Evolutionary conservation across 2,888 invertebrate genomes (phyloP).

Genomic region (Acleris holmiana): DNA sequence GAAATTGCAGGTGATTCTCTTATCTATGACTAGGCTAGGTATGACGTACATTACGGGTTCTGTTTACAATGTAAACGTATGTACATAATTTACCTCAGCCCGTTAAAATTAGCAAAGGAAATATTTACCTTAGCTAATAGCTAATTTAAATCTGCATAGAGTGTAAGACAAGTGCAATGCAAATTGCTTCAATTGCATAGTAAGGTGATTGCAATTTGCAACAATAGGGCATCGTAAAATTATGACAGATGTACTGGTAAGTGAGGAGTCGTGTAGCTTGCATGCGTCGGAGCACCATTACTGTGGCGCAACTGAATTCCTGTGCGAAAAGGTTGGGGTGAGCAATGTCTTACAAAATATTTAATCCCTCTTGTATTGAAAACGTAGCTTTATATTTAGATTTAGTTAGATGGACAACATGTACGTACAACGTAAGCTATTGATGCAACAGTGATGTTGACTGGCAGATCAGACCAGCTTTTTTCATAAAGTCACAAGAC

Average conservation of each 20-base stretch:
- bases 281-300: conserved; percentile 40
- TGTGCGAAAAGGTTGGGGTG: conserved; percentile 59
- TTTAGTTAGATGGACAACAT: too few relatives aligned
- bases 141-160: conserved; percentile 3
- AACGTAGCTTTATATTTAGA: neutral
- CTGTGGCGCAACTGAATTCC: conserved; percentile 55
- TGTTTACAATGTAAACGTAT: too few relatives aligned
- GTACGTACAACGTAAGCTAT: too few relatives aligned
- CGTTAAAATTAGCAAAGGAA: neutral
- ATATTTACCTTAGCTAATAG: neutral
- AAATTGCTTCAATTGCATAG: conserved; percentile 4
- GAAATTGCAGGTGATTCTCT: too few relatives aligned
- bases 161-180: conserved; percentile 7
- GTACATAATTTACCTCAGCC: too few relatives aligned
- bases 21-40: too few relatives aligned
- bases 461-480: too few relatives aligned
- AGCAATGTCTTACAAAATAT: conserved; percentile 43
- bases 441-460: too few relatives aligned
- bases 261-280: conserved; percentile 56
- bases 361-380: neutral
- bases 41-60: too few relatives aligned
- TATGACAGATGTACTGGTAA: conserved; percentile 43
- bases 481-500: too few relatives aligned
- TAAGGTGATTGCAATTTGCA: conserved; percentile 30
- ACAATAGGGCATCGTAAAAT: conserved; percentile 28